phyloP scores from a whole-genome alignment of 53 echinoderm and acorn worm genomes.

The Temnopleurus reevesii region DNA sequence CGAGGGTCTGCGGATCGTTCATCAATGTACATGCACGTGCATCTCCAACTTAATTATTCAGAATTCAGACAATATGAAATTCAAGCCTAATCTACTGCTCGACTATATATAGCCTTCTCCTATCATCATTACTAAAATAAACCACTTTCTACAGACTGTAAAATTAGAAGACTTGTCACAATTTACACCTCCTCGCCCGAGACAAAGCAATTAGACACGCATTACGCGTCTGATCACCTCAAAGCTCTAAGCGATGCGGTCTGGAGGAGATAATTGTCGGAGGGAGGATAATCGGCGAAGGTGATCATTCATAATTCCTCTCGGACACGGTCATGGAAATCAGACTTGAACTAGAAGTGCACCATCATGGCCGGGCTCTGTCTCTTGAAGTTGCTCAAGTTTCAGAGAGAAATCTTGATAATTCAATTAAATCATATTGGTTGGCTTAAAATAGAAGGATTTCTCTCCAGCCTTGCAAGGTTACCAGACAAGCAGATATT shows the following conservation, averaged over 20 bases:
- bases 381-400: background rate
- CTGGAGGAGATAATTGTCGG: background rate
- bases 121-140: background rate
- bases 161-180: conserved; percentile 3
- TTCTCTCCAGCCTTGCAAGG: background rate
- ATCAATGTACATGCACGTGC: too few relatives aligned
- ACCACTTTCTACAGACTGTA: background rate
- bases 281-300: too few relatives aligned
- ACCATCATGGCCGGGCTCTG: background rate
- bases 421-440: background rate
- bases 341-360: background rate
- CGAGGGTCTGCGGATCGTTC: too few relatives aligned
- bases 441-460: conserved; percentile 4
- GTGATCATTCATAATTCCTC: conserved; percentile 40
- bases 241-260: background rate
- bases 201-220: conserved; percentile 38
- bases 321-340: background rate
- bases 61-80: too few relatives aligned
- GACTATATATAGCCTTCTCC: background rate
- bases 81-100: too few relatives aligned
- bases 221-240: conserved; percentile 2
- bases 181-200: conserved; percentile 23
- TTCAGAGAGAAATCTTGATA: background rate
- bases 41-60: too few relatives aligned
- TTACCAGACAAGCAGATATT: background rate